Conservation (phyloP, 2,113 vertebrate species). For the Gila orcuttii region DNA sequence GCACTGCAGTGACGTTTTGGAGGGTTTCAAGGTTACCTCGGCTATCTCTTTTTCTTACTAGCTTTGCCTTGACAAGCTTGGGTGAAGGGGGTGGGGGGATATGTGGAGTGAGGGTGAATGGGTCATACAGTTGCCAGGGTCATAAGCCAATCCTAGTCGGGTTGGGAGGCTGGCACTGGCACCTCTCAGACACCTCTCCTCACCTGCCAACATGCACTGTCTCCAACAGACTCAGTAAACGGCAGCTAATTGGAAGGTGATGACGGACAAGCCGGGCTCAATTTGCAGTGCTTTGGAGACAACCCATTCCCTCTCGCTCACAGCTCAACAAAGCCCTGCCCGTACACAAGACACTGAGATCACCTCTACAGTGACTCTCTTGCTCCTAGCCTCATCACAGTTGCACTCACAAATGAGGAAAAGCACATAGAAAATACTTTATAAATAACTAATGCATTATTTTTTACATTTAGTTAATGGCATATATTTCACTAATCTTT, state of each 20-base stretch:
- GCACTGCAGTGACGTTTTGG: conserved; percentile 66
- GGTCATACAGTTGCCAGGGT: conserved; percentile 57
- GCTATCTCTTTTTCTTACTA: conserved; percentile 40
- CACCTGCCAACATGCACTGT: conserved; percentile 74
- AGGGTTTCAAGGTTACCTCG: conserved; percentile 56
- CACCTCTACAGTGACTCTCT: conserved; percentile 45
- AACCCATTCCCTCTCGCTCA: conserved; percentile 55
- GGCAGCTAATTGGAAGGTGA: conserved; percentile 79
- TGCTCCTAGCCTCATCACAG: conserved; percentile 48
- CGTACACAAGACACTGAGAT: conserved; percentile 13
- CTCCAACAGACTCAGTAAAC: conserved; percentile 76
- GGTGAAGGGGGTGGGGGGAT: conserved; percentile 38
- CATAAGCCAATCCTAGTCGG: conserved; percentile 61
- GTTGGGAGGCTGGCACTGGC: conserved; percentile 59
- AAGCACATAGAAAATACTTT: conserved; percentile 45
- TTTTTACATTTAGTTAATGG: too few species aligned
- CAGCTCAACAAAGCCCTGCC: conserved; percentile 40
- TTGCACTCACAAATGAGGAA: conserved; percentile 26
- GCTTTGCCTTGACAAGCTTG: conserved; percentile 45
- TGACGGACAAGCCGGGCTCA: conserved; percentile 74
- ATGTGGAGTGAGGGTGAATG: conserved; percentile 17
- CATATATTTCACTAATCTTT: too few species aligned
- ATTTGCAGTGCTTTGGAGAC: conserved; percentile 73
- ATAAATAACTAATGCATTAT: not conserved
- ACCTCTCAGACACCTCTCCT: conserved; percentile 74